Evolutionary conservation across 1,140 invertebrate genomes (phyloP), one percentile per base, ranked within the genome.

Genomic region (Eupristina koningsbergeri): DNA sequence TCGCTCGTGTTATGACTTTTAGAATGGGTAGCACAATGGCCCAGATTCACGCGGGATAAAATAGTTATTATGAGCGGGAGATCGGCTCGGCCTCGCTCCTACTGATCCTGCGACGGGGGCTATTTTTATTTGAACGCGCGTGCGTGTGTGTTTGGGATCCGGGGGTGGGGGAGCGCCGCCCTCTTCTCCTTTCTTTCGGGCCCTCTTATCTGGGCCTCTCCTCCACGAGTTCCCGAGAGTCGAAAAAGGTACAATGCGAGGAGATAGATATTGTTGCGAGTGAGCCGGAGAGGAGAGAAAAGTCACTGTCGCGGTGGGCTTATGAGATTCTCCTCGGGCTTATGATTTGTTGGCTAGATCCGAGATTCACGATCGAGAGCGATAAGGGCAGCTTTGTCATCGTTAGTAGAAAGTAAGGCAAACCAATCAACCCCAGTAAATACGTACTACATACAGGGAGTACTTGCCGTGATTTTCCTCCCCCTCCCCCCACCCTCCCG

Each of bases 21-120:
- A 92, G 90, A 92, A 92, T 91, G 89, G 91, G 88, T 87, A 92
- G 88, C 89, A 92, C 92, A 92, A 92, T 92, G 91, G 91, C 86
- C 89, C 91, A 92, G 92, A 92, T 92, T 91, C 87, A 87, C 87
- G 89, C 89, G 88, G 89, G 92, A 92, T 92, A 92, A 92, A 92
- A 92, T 92, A 92, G 91, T 92, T 92, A 92, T 92, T 92, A 92
- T 92, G 92, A 92, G 91, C 91, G 39, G 41, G 67, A 71, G 36
- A 71, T 71, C 67, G 36, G 22, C 36, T 71, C 39, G 67, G n/a
- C 5, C 71, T 74, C 71, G 71, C 31, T 75, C 11, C 17, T 11
- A 0, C 67, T 41, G 67, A 39, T 41, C 67, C 67, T 0, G 8
- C 8, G 3, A 31, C 6, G 31, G 5, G 29, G 7, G 31, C 58